Conservation (phyloP, 2,888 invertebrate genomes). For the Pollenia amentaria region DNA sequence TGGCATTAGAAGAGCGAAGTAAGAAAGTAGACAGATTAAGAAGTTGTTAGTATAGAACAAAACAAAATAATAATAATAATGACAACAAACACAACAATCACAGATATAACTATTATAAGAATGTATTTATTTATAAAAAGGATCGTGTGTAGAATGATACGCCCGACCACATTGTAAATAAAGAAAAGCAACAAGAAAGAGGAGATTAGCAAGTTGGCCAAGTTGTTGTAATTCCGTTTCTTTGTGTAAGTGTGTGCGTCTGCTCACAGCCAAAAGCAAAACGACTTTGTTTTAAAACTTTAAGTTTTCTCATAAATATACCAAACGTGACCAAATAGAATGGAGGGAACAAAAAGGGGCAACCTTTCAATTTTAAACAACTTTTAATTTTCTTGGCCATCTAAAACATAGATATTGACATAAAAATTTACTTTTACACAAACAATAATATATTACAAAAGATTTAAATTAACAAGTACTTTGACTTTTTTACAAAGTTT, state of each 20-base stretch:
- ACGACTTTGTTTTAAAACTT: not conserved
- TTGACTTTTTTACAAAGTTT: no score
- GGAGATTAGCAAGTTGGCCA: slow-evolving; percentile 44
- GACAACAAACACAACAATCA: slow-evolving; percentile 30
- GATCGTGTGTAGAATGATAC: slow-evolving; percentile 32
- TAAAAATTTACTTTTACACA: no score
- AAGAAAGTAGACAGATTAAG: slow-evolving; percentile 55
- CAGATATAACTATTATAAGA: slow-evolving; percentile 31
- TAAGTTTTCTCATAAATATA: not conserved
- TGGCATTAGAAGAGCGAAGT: slow-evolving; percentile 39
- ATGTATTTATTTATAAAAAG: not conserved
- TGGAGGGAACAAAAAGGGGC: not conserved
- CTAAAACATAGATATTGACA: no score
- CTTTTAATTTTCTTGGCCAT: not conserved
- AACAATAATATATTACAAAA: no score
- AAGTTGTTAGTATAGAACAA: slow-evolving; percentile 47
- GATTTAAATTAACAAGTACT: no score
- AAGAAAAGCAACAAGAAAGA: slow-evolving; percentile 39
- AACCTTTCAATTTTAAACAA: not conserved
- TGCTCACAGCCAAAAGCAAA: not conserved
- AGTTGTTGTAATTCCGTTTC: not conserved
- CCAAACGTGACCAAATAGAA: not conserved
- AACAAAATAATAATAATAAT: slow-evolving; percentile 27
- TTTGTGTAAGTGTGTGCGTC: not conserved
- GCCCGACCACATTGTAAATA: slow-evolving; percentile 37